Percentiles rank a stretch among this genome's conserved stretches.
These are phyloP conservation scores for Polydrusus pterygomalis DNA, from an alignment of 2,888 invertebrate species.

Conservation along the genomic window DNA sequence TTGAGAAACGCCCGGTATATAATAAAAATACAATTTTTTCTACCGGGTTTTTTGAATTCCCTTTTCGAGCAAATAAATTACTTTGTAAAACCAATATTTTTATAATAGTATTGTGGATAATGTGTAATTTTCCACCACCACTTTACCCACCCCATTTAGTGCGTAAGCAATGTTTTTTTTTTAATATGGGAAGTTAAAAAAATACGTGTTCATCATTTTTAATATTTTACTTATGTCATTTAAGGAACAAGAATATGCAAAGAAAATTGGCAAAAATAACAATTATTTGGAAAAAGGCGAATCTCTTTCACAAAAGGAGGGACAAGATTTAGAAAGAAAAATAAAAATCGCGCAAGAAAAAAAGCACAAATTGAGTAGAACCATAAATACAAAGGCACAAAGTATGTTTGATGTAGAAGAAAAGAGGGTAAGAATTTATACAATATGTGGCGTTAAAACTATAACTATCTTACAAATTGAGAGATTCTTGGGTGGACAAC, in stretches of 20 bases:
- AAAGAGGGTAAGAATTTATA: conserved; percentile 77
- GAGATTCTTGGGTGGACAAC: no score
- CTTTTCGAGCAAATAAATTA: not conserved
- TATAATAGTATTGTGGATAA: no score
- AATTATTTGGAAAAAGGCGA: conserved; percentile 64
- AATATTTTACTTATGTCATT: no score
- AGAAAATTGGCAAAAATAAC: conserved; percentile 63
- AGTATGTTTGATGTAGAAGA: conserved; percentile 90
- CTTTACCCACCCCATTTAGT: no score
- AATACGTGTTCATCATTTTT: no score
- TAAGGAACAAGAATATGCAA: conserved; percentile 65
- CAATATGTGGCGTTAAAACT: no score
- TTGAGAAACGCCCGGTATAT: no score
- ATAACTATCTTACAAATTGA: not conserved
- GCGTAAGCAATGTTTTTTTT: no score
- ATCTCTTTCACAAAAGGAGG: conserved; percentile 64
- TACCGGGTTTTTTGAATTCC: no score
- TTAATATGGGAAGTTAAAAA: no score
- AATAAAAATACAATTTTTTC: no score
- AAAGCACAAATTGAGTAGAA: conserved; percentile 80
- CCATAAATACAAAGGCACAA: conserved; percentile 89
- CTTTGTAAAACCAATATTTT: not conserved
- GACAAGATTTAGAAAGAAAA: conserved; percentile 74
- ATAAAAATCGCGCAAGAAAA: conserved; percentile 76
- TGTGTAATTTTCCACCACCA: no score